phyloP scores from a whole-genome alignment of 2,888 invertebrate species.

The Lepidochrysops patricia region DNA sequence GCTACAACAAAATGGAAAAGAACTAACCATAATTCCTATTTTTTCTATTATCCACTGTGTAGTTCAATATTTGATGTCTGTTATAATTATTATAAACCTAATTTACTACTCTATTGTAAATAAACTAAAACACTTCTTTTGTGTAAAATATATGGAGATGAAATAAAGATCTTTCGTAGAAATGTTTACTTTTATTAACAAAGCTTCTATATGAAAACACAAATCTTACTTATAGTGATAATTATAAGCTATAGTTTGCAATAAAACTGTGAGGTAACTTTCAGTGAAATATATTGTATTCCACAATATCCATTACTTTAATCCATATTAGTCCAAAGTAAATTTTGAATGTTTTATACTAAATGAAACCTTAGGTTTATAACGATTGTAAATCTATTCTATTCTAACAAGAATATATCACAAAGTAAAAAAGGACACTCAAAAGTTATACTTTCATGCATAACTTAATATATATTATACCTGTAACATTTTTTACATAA shows the following conservation, averaged over 20 bases:
- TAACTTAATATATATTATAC: background rate
- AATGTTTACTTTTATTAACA: constrained; percentile 26
- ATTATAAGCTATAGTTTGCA: background rate
- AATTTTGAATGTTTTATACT: background rate
- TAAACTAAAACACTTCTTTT: constrained; percentile 48
- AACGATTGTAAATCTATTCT: background rate
- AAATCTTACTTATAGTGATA: background rate
- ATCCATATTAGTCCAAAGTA: background rate
- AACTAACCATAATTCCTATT: background rate
- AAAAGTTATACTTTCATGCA: background rate
- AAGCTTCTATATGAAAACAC: constrained; percentile 2
- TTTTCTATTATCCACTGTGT: background rate
- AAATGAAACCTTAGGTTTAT: background rate
- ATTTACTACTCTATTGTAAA: constrained; percentile 46
- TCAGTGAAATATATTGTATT: background rate
- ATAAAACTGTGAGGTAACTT: background rate
- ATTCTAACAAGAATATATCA: background rate
- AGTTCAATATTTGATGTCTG: constrained; percentile 13
- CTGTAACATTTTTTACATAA: background rate
- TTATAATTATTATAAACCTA: constrained; percentile 31
- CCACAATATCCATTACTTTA: background rate
- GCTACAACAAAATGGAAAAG: background rate
- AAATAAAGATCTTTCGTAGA: constrained; percentile 69
- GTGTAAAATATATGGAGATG: constrained; percentile 65
- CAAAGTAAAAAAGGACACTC: background rate